Evolutionary conservation across 2,113 vertebrate species (phyloP), one percentile per base, ranked within the genome.

Genomic region (Ictalurus punctatus): DNA sequence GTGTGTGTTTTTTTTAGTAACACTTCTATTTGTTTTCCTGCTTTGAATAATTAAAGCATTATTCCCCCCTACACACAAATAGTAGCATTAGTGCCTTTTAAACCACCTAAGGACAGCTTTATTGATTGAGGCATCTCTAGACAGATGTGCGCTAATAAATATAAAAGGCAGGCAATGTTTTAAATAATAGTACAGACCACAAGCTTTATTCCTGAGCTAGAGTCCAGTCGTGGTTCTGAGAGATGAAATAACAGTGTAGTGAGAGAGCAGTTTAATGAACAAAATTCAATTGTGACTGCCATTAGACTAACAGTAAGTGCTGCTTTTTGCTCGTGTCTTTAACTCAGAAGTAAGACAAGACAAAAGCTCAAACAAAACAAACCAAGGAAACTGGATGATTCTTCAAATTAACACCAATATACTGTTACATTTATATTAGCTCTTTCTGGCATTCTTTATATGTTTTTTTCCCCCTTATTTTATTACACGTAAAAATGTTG

Each of bases 241-340:
- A 40, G 27, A 76, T 88, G 67, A 52, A 87, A 34, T 34, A 78
- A 61, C 30, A 8, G 30, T 1, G 34, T 19, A 44, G 21, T 30
- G 34, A 71, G 6, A 63, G n/a, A 84, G 58, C 69, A 84, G 65
- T 65, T 78, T 52, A 78, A 73, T 88, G 27, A 30, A 61, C 19
- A 52, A 52, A 76, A 88, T 84, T 84, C 6, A 84, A 61, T 88
- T 84, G 40, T 34, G n/a, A 76, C 81, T 19, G 56, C 67, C 69
- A 84, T 88, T 84, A 84, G 69, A 61, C 34, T 76, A 13, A 76
- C 34, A 84, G 87, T 52, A 48, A 88, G 86, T 71, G 79, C 54
- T 44, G n/a, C 78, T 58, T 56, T 84, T 61, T 88, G 27, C 16
- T 84, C 10, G 5, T 56, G 37, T 81, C 21, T 82, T 44, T 56